phyloP scores from a whole-genome alignment of 2,797 vertebrate genomes.

The Cyprinella venusta region DNA sequence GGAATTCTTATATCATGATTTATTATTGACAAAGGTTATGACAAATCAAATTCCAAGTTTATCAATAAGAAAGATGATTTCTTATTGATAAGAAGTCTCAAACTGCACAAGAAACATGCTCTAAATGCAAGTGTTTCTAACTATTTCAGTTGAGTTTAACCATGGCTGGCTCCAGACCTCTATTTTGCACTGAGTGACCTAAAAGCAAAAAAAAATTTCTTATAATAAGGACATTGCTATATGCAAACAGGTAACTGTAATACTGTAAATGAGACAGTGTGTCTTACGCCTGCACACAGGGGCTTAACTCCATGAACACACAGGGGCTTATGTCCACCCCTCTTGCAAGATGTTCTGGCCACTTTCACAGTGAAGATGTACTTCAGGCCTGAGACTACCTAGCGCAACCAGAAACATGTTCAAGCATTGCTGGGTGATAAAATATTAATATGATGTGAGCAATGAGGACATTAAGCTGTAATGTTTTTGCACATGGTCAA shows the following conservation, averaged over 20 bases:
- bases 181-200: conserved; percentile 67
- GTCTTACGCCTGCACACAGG: conserved; percentile 57
- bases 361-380: conserved; percentile 71
- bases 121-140: conserved; percentile 4
- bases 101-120: background rate
- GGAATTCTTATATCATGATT: background rate
- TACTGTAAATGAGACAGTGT: background rate
- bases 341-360: conserved; percentile 70
- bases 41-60: background rate
- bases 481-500: background rate
- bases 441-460: background rate
- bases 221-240: background rate
- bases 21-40: background rate
- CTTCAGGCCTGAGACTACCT: conserved; percentile 73
- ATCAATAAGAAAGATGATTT: background rate
- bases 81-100: background rate
- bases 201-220: conserved; percentile 11
- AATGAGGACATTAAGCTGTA: background rate
- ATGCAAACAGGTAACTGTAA: background rate
- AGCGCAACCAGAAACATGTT: background rate
- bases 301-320: conserved; percentile 63
- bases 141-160: rapidly evolving
- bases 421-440: background rate
- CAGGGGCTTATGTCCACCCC: conserved; percentile 2
- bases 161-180: conserved; percentile 69